Base-by-base conservation (phyloP, 2,888 invertebrate species). In the Drosophila mettleri region DNA sequence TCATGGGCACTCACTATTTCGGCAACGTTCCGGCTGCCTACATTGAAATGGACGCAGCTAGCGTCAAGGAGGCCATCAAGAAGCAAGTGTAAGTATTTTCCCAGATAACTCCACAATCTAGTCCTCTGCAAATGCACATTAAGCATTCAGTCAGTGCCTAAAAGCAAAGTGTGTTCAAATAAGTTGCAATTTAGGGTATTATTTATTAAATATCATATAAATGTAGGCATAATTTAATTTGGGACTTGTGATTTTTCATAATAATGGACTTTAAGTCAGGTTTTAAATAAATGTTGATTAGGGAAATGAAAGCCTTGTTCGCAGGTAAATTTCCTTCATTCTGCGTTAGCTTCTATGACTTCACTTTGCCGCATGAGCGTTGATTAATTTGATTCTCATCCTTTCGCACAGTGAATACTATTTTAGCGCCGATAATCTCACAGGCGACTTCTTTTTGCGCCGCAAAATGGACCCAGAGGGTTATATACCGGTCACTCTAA, bases 391-490 rank as follows among this genome's bases (percentile, higher is more conserved):
- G 2, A 3, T 55, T 51, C 43, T 10, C 53, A 22, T 33, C 12
- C 38, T 16, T 41, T 9, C 14, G 29, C 14, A 22, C 94, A 99
- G 99, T 91, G 99, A 99, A 93, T 99, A 99, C 93, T 99, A 99
- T 94, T 99, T 99, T 94, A 98, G 98, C 86, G 96, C 96, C 78
- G 98, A 98, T 90, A 99, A 99, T 93, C 93, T 99, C 61, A 95
- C 96, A 83, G 95, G 97, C 86, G 99, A 99, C 91, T 98, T 99
- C 93, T 99, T 98, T 94, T 94, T 99, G 77, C 95, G 99, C 33
- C 95, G 98, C 83, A 98, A 98, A 94, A 99, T 99, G 99, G 97
- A 98, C 85, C 92, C 94, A 3, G 96, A 98, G 88, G 99, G 99
- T 58, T 99, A 96, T 90, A 95, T 99, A 74, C 98, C 98, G 0